Percentiles rank a stretch among this genome's conserved stretches.
Conservation (phyloP, 2,888 invertebrate genomes). For the Polydesmus complanatus region DNA sequence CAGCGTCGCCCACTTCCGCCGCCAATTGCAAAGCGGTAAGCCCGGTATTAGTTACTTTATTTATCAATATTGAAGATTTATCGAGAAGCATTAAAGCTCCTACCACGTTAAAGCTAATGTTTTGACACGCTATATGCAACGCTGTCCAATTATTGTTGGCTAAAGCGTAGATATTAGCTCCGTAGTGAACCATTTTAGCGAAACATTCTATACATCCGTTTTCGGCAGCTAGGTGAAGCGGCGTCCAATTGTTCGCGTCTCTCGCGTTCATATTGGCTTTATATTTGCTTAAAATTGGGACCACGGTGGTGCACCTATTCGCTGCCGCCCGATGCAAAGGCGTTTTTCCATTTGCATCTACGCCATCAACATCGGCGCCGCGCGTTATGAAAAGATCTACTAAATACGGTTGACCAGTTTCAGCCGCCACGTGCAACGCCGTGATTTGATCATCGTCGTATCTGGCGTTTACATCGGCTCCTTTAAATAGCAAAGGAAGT, state of each 20-base stretch:
- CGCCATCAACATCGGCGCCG: no score
- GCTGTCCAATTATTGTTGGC: background rate
- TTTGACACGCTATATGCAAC: constrained; percentile 5
- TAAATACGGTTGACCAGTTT: no score
- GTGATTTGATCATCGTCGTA: background rate
- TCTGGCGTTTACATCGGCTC: background rate
- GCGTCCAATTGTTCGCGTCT: background rate
- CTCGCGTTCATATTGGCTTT: constrained; percentile 48
- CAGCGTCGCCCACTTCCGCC: background rate
- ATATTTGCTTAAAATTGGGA: constrained; percentile 21
- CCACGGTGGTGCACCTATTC: background rate
- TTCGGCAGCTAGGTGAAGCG: no score
- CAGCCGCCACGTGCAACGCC: background rate
- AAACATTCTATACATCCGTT: no score
- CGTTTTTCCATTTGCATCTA: background rate
- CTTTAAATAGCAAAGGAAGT: background rate
- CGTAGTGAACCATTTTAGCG: background rate
- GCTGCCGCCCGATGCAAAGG: constrained; percentile 1
- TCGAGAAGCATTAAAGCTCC: no score
- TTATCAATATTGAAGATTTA: no score
- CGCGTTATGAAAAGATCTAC: no score
- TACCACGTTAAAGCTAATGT: no score
- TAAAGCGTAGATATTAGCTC: background rate
- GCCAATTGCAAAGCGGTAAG: background rate
- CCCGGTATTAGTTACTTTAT: no score